Evolutionary conservation across 2,888 invertebrate species (phyloP).

Genomic region (Eumacrocentrus americanus): DNA sequence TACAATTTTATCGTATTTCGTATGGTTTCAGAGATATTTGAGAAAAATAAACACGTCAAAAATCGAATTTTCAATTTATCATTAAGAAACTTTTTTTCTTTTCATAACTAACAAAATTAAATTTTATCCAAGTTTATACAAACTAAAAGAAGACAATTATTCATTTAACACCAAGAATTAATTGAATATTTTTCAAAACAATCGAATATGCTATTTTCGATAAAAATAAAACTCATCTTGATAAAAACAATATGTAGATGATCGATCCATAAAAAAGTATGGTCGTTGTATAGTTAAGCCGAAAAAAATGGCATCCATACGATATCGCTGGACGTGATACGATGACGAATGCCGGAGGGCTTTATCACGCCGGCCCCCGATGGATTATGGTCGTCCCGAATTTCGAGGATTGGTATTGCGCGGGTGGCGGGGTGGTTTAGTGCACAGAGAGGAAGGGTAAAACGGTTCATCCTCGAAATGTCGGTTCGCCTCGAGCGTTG

Average conservation of each 20-base stretch:
- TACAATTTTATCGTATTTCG: no score
- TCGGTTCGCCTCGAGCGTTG: conserved; percentile 44
- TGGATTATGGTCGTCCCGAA: conserved; percentile 38
- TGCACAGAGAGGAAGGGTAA: conserved; percentile 29
- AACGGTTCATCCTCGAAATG: conserved; percentile 45
- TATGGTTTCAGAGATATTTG: no score
- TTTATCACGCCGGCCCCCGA: conserved; percentile 35
- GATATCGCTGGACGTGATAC: conserved; percentile 40
- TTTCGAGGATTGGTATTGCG: conserved; percentile 32
- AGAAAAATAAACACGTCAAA: no score
- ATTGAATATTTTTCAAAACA: background rate
- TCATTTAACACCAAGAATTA: background rate
- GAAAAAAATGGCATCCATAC: conserved; percentile 7
- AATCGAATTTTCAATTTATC: no score
- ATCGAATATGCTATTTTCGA: background rate
- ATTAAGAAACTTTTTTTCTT: no score
- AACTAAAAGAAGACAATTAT: no score
- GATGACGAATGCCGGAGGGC: conserved; percentile 42
- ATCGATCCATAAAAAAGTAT: conserved; percentile 4
- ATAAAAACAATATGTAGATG: conserved; percentile 1
- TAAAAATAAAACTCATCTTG: background rate
- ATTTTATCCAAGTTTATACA: no score
- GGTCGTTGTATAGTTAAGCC: background rate
- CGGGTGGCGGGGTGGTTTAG: background rate
- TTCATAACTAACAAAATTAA: background rate